A percentile compares a stretch with the other conserved stretches of the same genome.
Conservation (phyloP, 2,797 vertebrate species). For the Pseudomugil tenellus region DNA sequence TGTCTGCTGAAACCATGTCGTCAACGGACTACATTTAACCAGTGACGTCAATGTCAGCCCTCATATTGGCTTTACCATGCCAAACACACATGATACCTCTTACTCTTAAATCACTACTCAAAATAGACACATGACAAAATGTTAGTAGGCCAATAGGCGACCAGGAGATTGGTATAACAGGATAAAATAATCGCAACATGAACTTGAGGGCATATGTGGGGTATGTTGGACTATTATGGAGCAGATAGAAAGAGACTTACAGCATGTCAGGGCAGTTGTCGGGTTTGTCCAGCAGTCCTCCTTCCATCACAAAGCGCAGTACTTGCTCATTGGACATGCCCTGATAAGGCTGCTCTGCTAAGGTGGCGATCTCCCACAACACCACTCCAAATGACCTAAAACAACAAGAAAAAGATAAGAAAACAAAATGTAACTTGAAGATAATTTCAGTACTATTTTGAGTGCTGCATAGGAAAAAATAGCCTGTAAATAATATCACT, state of each 20-base stretch:
- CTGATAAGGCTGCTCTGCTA: conserved; percentile 97
- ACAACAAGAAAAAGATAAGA: conserved; percentile 3
- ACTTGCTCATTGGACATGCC: conserved; percentile 99
- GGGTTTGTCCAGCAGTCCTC: conserved; percentile 95
- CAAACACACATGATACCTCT: conserved; percentile 62
- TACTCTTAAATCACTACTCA: conserved; percentile 42
- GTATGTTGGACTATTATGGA: neutral
- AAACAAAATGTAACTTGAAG: neutral
- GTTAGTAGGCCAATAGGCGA: conserved; percentile 27
- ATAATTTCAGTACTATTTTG: neutral
- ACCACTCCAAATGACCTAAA: conserved; percentile 93
- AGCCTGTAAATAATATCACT: neutral
- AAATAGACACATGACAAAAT: conserved; percentile 65
- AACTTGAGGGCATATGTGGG: neutral
- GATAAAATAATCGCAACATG: conserved; percentile 25
- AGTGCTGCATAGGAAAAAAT: neutral
- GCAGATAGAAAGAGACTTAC: conserved; percentile 76
- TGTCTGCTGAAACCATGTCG: conserved; percentile 58
- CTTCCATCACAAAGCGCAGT: conserved; percentile 98
- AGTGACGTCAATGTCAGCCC: conserved; percentile 76
- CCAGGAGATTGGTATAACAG: conserved; percentile 9
- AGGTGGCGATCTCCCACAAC: conserved; percentile 96
- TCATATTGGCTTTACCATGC: conserved; percentile 52
- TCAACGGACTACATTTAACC: conserved; percentile 79
- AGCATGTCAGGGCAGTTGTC: conserved; percentile 99